A percentile compares a stretch with the other conserved stretches of the same genome.
These are phyloP conservation scores for Thymelicus acteon DNA, from an alignment of 2,888 invertebrate species.

Conservation along the genomic window DNA sequence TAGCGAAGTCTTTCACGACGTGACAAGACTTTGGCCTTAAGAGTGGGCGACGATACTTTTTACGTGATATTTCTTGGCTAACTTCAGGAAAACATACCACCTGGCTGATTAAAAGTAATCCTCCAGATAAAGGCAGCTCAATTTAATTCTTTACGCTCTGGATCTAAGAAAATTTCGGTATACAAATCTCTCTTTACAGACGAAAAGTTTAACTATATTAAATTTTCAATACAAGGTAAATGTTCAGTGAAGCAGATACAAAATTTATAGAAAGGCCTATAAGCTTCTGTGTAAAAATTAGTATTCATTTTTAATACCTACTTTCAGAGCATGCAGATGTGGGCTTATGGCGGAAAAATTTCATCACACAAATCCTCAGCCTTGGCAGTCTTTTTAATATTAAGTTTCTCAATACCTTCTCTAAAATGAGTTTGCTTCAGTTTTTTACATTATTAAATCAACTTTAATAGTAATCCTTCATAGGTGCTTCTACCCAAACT, in stretches of 20 bases:
- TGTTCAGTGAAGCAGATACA: conserved; percentile 7
- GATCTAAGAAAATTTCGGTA: background rate
- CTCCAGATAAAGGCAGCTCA: background rate
- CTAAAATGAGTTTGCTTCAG: conserved; percentile 14
- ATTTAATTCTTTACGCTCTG: background rate
- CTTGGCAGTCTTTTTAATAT: conserved; percentile 17
- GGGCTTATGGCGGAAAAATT: conserved; percentile 22
- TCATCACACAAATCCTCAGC: conserved; percentile 27
- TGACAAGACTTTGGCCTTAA: too few relatives aligned
- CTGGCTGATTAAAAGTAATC: background rate
- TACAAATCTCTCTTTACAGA: conserved; percentile 44
- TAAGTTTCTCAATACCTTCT: conserved; percentile 23
- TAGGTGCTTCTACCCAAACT: too few relatives aligned
- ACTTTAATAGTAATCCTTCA: too few relatives aligned
- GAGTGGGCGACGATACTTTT: too few relatives aligned
- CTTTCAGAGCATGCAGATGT: conserved; percentile 26
- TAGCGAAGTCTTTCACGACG: too few relatives aligned
- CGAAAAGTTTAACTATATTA: conserved; percentile 55
- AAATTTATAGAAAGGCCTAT: conserved; percentile 27
- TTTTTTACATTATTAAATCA: too few relatives aligned
- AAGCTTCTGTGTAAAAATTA: conserved; percentile 23
- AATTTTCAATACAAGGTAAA: conserved; percentile 56
- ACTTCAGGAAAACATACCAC: too few relatives aligned
- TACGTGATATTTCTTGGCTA: too few relatives aligned
- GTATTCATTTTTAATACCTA: conserved; percentile 32